A percentile compares a stretch with the other conserved stretches of the same genome.
Evolutionary conservation across 2,888 invertebrate genomes (phyloP).

Genomic region (Tiphia femorata): DNA sequence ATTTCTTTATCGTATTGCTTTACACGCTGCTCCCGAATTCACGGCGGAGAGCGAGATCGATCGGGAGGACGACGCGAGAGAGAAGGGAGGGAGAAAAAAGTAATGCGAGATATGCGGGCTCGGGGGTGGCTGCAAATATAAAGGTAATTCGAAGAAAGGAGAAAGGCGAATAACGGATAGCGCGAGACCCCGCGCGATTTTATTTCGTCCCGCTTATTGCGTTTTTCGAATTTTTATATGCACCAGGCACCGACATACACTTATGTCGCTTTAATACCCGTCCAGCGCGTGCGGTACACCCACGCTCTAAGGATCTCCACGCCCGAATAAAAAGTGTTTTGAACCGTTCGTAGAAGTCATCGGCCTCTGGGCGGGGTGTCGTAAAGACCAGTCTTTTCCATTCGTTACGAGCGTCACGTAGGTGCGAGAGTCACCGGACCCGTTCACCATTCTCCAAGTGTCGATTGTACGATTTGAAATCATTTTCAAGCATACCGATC

Average conservation of each 20-base stretch:
- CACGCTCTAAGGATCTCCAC: conserved; percentile 38
- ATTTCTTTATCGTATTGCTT: not conserved
- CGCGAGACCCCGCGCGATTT: conserved; percentile 58
- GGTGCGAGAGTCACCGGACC: too few relatives aligned
- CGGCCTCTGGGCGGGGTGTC: too few relatives aligned
- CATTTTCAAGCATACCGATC: too few relatives aligned
- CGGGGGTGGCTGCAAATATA: conserved; percentile 16
- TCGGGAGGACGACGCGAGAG: not conserved
- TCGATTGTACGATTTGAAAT: too few relatives aligned
- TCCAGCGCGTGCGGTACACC: conserved; percentile 43
- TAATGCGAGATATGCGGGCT: too few relatives aligned
- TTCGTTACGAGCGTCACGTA: too few relatives aligned
- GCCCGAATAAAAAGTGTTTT: conserved; percentile 23
- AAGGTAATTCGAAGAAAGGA: conserved; percentile 10
- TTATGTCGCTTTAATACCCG: conserved; percentile 49
- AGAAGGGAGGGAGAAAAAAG: conserved; percentile 2
- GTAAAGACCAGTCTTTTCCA: too few relatives aligned
- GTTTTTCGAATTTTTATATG: conserved; percentile 58
- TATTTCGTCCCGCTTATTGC: conserved; percentile 62
- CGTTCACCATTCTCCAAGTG: too few relatives aligned
- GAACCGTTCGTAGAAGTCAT: conserved; percentile 12
- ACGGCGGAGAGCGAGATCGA: not conserved
- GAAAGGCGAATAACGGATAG: conserved; percentile 44
- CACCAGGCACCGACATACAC: conserved; percentile 44
- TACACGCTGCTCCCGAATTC: not conserved